phyloP scores from a whole-genome alignment of 2,797 vertebrate genomes.

The Myiotriccus ornatus region DNA sequence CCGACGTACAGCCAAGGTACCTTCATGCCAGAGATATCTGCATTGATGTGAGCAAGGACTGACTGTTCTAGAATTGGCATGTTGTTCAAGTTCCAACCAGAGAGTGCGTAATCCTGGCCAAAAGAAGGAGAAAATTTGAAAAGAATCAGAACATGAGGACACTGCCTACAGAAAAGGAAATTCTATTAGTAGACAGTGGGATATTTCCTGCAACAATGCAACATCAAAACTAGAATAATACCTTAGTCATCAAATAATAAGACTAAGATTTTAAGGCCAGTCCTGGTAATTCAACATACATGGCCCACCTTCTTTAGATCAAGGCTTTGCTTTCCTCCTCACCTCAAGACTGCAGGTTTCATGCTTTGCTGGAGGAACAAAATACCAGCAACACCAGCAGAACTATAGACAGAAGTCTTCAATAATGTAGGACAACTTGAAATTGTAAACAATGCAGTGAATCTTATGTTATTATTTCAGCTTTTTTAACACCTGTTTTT shows the following conservation, averaged over 20 bases:
- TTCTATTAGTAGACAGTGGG: not conserved
- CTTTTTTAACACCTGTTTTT: not conserved
- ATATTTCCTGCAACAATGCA: not conserved
- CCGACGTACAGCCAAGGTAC: slow-evolving; percentile 98
- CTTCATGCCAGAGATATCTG: slow-evolving; percentile 99
- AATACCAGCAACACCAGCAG: not conserved
- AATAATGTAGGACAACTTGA: not conserved
- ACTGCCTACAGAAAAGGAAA: not conserved
- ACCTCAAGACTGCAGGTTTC: not conserved
- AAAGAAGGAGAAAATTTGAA: not conserved
- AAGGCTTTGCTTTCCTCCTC: not conserved
- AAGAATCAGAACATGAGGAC: not conserved
- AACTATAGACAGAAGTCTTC: not conserved
- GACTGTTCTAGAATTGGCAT: slow-evolving; percentile 97
- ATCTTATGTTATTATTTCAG: not conserved
- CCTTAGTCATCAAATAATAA: not conserved
- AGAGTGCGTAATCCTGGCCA: slow-evolving; percentile 91
- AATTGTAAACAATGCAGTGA: not conserved
- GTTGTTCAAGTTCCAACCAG: slow-evolving; percentile 99
- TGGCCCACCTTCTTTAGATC: not conserved
- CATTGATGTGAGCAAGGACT: slow-evolving; percentile 95
- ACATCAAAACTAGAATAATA: not conserved
- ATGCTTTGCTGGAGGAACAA: not conserved
- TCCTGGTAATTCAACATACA: not conserved
- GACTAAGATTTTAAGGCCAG: not conserved